phyloP scores from a whole-genome alignment of 2,113 vertebrate genomes.

The Ammodytes dubius region DNA sequence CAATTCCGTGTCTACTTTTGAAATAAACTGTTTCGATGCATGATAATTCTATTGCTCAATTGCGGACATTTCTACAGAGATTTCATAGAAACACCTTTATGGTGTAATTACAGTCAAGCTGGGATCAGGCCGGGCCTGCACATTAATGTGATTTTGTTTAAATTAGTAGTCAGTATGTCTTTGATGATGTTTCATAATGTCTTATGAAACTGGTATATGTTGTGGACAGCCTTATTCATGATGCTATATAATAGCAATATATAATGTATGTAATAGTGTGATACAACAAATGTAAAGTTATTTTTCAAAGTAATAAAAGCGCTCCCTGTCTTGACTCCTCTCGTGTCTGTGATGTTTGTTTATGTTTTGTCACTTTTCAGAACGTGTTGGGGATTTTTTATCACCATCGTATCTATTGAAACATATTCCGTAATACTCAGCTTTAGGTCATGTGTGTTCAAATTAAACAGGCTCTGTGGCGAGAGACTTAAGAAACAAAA shows the following conservation, averaged over 20 bases:
- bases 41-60: background rate
- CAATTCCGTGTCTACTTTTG: background rate
- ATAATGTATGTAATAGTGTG: background rate
- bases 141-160: background rate
- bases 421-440: too few species aligned
- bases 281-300: conserved; percentile 23
- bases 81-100: background rate
- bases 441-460: too few species aligned
- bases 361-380: background rate
- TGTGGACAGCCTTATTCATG: background rate
- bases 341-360: background rate
- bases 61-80: background rate
- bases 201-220: background rate
- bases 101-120: conserved; percentile 11
- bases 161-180: background rate
- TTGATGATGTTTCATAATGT: background rate
- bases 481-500: too few species aligned
- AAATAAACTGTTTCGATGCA: background rate
- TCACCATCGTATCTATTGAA: background rate
- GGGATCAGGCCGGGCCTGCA: conserved; percentile 1
- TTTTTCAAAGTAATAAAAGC: background rate
- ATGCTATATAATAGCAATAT: background rate
- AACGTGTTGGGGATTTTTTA: background rate
- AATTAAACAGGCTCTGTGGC: too few species aligned
- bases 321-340: background rate